These are phyloP conservation scores for Smittia aterrima DNA, from an alignment of 2,888 invertebrate species.

Conservation along the genomic window DNA sequence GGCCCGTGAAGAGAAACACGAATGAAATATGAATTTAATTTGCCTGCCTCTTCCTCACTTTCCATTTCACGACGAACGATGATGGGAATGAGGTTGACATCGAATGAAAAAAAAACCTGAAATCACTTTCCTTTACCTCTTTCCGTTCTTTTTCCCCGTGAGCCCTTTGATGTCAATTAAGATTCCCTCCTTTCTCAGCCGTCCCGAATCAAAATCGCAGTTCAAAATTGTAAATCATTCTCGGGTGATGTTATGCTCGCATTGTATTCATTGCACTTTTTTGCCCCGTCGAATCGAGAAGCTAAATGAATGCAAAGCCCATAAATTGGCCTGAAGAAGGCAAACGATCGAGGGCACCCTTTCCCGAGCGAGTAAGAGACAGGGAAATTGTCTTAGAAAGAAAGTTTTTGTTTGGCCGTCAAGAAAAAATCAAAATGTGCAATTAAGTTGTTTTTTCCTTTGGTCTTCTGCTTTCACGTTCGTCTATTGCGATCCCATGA, in stretches of 20 bases:
- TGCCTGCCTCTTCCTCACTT: not conserved
- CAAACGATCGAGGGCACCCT: not conserved
- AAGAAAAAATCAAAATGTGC: conserved; percentile 36
- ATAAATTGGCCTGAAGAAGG: conserved; percentile 40
- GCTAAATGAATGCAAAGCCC: conserved; percentile 17
- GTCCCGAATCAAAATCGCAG: conserved; percentile 1
- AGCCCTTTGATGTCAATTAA: conserved; percentile 34
- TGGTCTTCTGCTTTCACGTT: not conserved
- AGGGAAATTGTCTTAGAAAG: conserved; percentile 4
- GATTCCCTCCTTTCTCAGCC: conserved; percentile 15
- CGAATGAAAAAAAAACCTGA: conserved; percentile 4
- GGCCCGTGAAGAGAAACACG: not conserved
- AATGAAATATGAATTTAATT: conserved; percentile 21
- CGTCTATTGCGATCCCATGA: not conserved
- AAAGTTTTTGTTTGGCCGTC: conserved; percentile 17
- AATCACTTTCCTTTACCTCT: conserved; percentile 9
- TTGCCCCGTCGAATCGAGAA: not conserved
- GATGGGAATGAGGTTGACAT: conserved; percentile 37
- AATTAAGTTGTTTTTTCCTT: conserved; percentile 28
- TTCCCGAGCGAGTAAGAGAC: not conserved
- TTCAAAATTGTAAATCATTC: conserved; percentile 40
- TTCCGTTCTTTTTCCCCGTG: conserved; percentile 8
- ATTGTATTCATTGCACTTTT: conserved; percentile 40
- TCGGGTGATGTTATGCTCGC: conserved; percentile 19
- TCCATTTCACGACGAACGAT: not conserved